phyloP scores from a whole-genome alignment of 2,888 invertebrate genomes.

The Imbricaverruca yamaguchii region DNA sequence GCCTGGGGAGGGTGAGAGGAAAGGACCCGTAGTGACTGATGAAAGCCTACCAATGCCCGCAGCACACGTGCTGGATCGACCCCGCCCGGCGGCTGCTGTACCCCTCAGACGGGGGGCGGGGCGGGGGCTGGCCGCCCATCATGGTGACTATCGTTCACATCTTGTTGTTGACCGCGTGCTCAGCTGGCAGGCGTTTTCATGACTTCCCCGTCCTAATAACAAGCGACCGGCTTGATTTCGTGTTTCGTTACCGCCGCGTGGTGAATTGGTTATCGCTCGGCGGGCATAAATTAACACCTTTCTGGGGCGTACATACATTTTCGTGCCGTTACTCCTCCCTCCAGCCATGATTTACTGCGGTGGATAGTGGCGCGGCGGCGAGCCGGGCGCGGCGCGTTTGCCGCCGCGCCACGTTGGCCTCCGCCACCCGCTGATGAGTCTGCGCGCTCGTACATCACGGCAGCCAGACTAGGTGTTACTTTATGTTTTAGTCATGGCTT shows the following conservation, averaged over 20 bases:
- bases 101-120: background rate
- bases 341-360: background rate
- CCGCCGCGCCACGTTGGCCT: background rate
- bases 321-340: background rate
- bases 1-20: too few species aligned
- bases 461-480: slow-evolving; percentile 6
- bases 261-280: background rate
- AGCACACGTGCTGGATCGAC: too few species aligned
- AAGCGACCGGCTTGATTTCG: background rate
- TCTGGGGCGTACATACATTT: slow-evolving; percentile 13
- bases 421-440: background rate
- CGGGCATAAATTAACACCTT: slow-evolving; percentile 20
- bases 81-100: background rate
- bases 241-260: slow-evolving; percentile 8
- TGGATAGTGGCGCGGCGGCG: background rate
- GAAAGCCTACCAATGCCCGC: too few species aligned
- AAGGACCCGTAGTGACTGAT: too few species aligned
- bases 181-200: background rate
- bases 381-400: background rate
- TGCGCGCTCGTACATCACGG: background rate
- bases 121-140: background rate
- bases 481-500: slow-evolving; percentile 22
- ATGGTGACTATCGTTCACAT: background rate
- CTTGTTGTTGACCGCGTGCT: background rate
- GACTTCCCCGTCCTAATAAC: slow-evolving; percentile 5